These are phyloP conservation scores for Momotus momota DNA, from an alignment of 2,797 vertebrate genomes.

Conservation along the genomic window DNA sequence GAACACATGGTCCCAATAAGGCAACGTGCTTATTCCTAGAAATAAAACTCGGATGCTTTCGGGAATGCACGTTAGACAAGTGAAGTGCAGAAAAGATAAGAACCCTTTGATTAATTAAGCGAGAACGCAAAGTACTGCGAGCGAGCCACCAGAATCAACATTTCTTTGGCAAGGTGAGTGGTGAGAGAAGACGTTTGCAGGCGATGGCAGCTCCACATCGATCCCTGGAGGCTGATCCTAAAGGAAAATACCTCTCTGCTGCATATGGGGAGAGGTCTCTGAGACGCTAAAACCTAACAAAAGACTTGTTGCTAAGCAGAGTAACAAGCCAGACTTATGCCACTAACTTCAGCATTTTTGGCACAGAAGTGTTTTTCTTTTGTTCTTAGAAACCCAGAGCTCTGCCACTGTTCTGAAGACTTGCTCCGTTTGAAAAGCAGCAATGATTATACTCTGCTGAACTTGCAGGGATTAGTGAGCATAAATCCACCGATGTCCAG, in stretches of 20 bases:
- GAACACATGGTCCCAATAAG: slow-evolving; percentile 18
- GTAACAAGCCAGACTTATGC: background rate
- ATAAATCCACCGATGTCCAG: background rate
- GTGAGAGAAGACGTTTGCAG: background rate
- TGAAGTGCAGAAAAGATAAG: slow-evolving; percentile 16
- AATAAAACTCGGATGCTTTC: background rate
- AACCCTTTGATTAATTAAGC: slow-evolving; percentile 12
- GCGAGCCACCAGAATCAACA: background rate
- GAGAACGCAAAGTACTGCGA: background rate
- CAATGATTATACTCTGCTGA: background rate
- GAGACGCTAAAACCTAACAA: background rate
- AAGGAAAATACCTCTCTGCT: background rate
- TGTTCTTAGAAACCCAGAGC: background rate
- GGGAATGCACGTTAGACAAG: background rate
- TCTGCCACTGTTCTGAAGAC: background rate
- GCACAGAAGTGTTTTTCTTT: background rate
- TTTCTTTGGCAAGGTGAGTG: background rate
- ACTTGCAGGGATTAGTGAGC: background rate
- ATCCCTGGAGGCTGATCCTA: background rate
- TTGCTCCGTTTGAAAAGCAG: background rate
- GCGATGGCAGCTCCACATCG: background rate
- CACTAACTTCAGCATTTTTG: background rate
- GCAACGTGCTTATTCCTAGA: slow-evolving; percentile 14
- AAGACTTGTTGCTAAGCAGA: background rate
- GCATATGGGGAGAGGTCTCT: background rate